Base-by-base conservation (phyloP, 2,797 vertebrate species). In the Rousettus madagascariensis region DNA sequence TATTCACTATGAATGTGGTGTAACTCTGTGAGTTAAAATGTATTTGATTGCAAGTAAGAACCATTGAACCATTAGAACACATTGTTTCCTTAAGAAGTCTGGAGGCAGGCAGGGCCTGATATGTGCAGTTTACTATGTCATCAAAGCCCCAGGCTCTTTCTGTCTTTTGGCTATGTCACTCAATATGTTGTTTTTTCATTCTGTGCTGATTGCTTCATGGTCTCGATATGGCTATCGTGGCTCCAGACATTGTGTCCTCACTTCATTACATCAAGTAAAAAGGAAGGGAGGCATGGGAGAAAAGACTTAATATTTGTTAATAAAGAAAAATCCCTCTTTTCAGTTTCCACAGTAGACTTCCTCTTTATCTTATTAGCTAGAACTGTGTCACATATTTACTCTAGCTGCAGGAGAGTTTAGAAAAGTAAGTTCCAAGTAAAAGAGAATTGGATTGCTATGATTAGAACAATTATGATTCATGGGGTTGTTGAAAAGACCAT, bases 281-380 rank as follows among this genome's bases (percentile, higher is more conserved):
- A 77, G 19, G n/a, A 87, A 85, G n/a, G 20, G 20, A 91, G 20
- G 38, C 26, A 33, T 2, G 19, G 3, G 7, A 38, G 33, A 26
- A 72, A 46, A 36, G 24, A 8, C 41, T 93, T 36, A 11, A 20
- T n/a, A 59, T 75, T 71, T 80, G 17, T 72, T 53, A 61, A 66
- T 65, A 85, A 86, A 41, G 69, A 69, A 53, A 95, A 85, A 63
- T 95, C 51, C 36, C 36, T 61, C 46, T 66, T 91, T 30, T 59
- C 51, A 65, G 53, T 28, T 46, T 55, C n/a, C 9, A 1, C 49
- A 63, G 74, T 72, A 66, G 3, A 77, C 10, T 49, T 26, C 38
- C 36, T 68, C 41, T 59, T 61, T 24, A 22, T 57, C 49, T 49
- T 20, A 61, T 22, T 38, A 57, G 36, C 46, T 71, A 80, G 16